Evolutionary conservation across 1,140 invertebrate genomes (phyloP).

Genomic region (Monomorium pharaonis): DNA sequence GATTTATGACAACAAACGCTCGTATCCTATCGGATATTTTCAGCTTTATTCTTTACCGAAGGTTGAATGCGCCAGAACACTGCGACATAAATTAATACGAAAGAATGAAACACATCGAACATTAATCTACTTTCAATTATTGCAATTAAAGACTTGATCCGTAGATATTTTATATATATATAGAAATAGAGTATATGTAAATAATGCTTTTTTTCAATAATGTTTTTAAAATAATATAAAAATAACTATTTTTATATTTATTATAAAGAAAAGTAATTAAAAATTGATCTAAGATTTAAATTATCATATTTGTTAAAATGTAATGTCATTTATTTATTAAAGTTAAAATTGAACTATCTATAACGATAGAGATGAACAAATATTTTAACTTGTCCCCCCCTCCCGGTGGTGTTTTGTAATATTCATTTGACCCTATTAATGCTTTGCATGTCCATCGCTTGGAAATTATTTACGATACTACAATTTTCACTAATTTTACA

Average conservation of each 20-base stretch:
- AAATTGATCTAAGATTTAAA: background rate
- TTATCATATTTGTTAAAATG: background rate
- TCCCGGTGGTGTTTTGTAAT: background rate
- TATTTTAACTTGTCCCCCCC: background rate
- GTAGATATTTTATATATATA: background rate
- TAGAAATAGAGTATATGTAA: background rate
- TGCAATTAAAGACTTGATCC: background rate
- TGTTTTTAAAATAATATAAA: background rate
- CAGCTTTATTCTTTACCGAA: background rate
- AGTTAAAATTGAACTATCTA: background rate
- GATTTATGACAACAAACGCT: constrained; percentile 51
- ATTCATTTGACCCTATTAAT: constrained; percentile 11
- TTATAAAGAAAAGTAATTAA: background rate
- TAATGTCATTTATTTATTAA: background rate
- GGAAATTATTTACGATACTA: constrained; percentile 19
- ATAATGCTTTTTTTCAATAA: background rate
- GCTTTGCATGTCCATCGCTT: background rate
- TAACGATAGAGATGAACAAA: background rate
- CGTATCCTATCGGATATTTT: background rate
- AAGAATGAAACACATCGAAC: background rate
- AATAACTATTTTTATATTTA: background rate
- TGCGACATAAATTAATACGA: background rate
- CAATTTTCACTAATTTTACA: constrained; percentile 25
- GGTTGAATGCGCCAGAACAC: background rate
- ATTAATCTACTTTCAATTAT: background rate